phyloP scores from a whole-genome alignment of 2,797 vertebrate genomes.

The Silurus lanzhouensis region DNA sequence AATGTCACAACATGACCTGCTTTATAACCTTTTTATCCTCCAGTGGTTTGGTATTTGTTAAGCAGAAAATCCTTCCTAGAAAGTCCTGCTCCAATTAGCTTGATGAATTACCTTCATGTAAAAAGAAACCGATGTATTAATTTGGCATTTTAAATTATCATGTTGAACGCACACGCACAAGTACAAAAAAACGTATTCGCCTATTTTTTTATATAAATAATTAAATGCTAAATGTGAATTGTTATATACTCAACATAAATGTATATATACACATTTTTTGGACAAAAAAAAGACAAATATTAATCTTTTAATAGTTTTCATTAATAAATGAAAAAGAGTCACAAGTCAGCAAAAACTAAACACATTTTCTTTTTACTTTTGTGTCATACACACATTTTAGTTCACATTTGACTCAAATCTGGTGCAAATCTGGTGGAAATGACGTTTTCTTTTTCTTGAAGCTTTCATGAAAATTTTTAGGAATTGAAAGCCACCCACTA shows the following conservation, averaged over 20 bases:
- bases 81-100: background rate
- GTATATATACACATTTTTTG: too few relatives aligned
- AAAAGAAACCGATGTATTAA: background rate
- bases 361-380: too few relatives aligned
- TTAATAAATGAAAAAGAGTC: too few relatives aligned
- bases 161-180: too few relatives aligned
- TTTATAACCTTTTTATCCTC: conserved; percentile 17
- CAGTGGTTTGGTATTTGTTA: background rate
- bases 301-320: too few relatives aligned
- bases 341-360: too few relatives aligned
- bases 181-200: too few relatives aligned
- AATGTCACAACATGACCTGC: conserved; percentile 7
- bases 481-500: conserved; percentile 33
- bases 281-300: too few relatives aligned
- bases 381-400: too few relatives aligned
- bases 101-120: background rate
- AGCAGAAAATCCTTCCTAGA: background rate
- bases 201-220: background rate
- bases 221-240: background rate
- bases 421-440: background rate
- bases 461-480: conserved; percentile 10
- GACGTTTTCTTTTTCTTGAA: background rate
- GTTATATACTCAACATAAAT: background rate
- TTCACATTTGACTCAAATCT: background rate
- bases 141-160: background rate